These are phyloP conservation scores for Torymus aiolomorphi DNA, from an alignment of 2,888 invertebrate genomes.

Conservation along the genomic window DNA sequence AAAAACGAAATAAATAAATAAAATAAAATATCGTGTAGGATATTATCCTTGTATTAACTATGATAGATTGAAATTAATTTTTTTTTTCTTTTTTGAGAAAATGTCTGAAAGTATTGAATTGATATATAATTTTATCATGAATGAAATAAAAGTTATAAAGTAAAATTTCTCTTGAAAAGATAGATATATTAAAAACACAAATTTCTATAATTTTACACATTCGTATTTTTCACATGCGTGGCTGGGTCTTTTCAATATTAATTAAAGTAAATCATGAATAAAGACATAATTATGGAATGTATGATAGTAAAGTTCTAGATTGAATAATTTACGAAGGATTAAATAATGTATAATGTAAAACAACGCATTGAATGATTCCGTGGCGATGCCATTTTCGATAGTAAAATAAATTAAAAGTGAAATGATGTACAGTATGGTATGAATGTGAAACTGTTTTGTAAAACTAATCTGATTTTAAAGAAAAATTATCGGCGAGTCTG, in stretches of 20 bases:
- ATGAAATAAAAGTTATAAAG: constrained; percentile 9
- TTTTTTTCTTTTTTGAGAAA: constrained; percentile 21
- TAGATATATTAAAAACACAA: constrained; percentile 21
- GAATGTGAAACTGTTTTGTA: constrained; percentile 56
- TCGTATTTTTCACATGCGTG: constrained; percentile 44
- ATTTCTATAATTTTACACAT: constrained; percentile 50
- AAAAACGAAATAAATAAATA: not conserved
- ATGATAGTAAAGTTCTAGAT: constrained; percentile 33
- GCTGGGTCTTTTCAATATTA: constrained; percentile 20
- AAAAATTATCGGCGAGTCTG: constrained; percentile 52
- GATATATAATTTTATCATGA: constrained; percentile 30
- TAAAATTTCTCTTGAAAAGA: constrained; percentile 20
- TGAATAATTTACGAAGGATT: constrained; percentile 21
- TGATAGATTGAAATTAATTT: constrained; percentile 22
- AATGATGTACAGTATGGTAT: constrained; percentile 53
- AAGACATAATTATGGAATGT: constrained; percentile 21
- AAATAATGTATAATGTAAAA: constrained; percentile 42
- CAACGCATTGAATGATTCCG: constrained; percentile 30
- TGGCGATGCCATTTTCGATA: constrained; percentile 26
- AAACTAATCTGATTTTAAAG: constrained; percentile 45
- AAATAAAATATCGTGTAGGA: constrained; percentile 13
- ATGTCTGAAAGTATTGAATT: constrained; percentile 44
- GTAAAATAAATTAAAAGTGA: constrained; percentile 25
- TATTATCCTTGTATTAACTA: constrained; percentile 20
- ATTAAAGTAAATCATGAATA: constrained; percentile 19